Evolutionary conservation across 2,113 vertebrate genomes (phyloP), one percentile per base, ranked within the genome.

Genomic region (Nycticebus coucang): DNA sequence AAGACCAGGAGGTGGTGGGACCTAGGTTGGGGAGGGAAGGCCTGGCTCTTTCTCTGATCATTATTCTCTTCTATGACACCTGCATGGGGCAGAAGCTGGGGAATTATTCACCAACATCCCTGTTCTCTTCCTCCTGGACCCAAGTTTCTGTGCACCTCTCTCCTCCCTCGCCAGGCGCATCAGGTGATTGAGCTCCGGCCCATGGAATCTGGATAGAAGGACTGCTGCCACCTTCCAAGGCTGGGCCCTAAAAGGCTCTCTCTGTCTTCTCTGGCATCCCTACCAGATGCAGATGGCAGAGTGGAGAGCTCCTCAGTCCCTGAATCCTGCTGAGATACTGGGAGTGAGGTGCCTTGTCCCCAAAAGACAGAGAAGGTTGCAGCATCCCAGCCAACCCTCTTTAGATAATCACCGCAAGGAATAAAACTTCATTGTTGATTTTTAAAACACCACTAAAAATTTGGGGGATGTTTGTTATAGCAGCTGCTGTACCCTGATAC

Each of bases 51-150:
- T 53, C 53, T 45, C 9, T 0, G 3, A 15, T 45, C 28, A 33
- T 10, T 33, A 12, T 15, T 50, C 12, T 37, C 8, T 30, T 7
- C 7, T 3, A 1, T 2, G 37, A 13, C 17, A 17, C 21, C 21
- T 19, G 22, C 59, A 4, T 7, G 37, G 24, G n/a, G 35, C 50
- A 55, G 60, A 82, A 28, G 22, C 55, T n/a, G n/a, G 68, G 69
- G 75, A 45, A 5, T 2, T 13, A 1, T 4, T 8, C 55, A 14
- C 45, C 15, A 18, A 15, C 0, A 50, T 18, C 9, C 21, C 19
- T 37, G 4, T 24, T 79, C 37, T 60, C 90, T 78, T n/a, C 24
- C 18, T 59, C 19, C 35, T 57, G 3, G 30, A 28, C 17, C 50
- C 71, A 28, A 53, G 14, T n/a, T 66, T 79, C 71, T 91, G 62